Percentiles rank a stretch among this genome's conserved stretches.
Conservation (phyloP, 2,113 vertebrate species). For the Carollia perspicillata region DNA sequence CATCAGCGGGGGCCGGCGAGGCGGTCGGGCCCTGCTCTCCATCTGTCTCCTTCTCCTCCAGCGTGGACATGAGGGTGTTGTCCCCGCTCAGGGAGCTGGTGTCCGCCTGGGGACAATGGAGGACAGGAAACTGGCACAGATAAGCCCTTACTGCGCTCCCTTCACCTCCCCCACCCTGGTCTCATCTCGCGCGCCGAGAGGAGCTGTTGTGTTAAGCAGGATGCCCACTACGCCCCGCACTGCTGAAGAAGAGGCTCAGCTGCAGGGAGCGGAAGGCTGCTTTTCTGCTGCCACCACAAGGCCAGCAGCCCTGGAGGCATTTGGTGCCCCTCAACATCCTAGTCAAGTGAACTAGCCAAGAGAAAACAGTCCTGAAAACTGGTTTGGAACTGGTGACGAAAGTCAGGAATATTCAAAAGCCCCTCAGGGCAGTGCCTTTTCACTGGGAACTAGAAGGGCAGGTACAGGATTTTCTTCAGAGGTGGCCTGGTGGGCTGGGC, state of each 20-base stretch:
- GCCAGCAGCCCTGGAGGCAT: background rate
- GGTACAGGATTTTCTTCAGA: background rate
- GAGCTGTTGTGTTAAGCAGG: background rate
- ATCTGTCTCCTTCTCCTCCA: constrained; percentile 74
- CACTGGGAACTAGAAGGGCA: background rate
- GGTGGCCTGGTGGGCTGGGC: background rate
- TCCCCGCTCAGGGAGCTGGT: constrained; percentile 68
- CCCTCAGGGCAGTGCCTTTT: background rate
- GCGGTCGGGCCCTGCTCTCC: constrained; percentile 57
- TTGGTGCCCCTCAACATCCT: background rate
- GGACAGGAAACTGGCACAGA: background rate
- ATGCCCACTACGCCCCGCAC: background rate
- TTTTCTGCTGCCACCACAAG: background rate
- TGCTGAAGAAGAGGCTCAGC: background rate
- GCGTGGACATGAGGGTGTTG: constrained; percentile 70
- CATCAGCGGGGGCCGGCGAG: constrained; percentile 54
- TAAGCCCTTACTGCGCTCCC: background rate
- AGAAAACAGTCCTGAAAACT: background rate
- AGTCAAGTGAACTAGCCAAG: background rate
- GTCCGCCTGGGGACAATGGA: constrained; percentile 45
- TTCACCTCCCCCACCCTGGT: background rate
- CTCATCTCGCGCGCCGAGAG: background rate
- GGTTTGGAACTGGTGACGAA: background rate
- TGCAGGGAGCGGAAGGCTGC: too few species aligned
- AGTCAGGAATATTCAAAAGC: background rate